Evolutionary conservation across 2,797 vertebrate species (phyloP).

Genomic region (Cossypha heuglini): DNA sequence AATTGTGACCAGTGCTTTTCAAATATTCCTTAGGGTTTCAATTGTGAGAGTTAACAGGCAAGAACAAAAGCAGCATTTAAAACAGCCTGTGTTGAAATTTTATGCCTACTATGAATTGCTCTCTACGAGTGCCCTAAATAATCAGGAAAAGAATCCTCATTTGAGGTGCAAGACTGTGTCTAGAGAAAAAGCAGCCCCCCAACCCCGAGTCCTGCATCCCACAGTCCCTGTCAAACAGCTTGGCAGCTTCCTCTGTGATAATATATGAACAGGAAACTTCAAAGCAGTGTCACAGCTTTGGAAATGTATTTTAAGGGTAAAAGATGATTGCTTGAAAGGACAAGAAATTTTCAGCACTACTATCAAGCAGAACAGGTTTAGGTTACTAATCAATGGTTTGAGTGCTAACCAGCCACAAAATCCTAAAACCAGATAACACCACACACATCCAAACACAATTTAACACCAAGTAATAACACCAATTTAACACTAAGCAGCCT

Average conservation of each 20-base stretch:
- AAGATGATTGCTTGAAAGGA: background rate
- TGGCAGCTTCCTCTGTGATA: background rate
- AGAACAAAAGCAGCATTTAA: constrained; percentile 16
- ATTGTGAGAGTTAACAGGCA: constrained; percentile 21
- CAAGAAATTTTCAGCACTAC: background rate
- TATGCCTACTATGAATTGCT: background rate
- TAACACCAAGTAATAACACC: background rate
- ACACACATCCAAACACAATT: background rate
- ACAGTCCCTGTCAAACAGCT: background rate
- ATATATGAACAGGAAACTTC: background rate
- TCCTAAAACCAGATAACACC: background rate
- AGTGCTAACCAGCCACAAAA: background rate
- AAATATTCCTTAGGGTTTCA: constrained; percentile 48
- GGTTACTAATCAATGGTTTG: background rate
- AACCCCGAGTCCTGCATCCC: background rate
- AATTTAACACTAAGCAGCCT: background rate
- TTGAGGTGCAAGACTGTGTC: background rate
- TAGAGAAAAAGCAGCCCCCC: background rate
- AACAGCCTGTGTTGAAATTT: background rate
- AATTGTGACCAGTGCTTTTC: constrained; percentile 15
- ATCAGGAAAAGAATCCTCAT: background rate
- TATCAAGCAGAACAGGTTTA: background rate
- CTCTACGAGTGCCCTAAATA: background rate
- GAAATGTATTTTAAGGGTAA: background rate
- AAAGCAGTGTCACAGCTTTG: background rate